Evolutionary conservation across 2,888 invertebrate genomes (phyloP).

Genomic region (Argynnis bischoffii): DNA sequence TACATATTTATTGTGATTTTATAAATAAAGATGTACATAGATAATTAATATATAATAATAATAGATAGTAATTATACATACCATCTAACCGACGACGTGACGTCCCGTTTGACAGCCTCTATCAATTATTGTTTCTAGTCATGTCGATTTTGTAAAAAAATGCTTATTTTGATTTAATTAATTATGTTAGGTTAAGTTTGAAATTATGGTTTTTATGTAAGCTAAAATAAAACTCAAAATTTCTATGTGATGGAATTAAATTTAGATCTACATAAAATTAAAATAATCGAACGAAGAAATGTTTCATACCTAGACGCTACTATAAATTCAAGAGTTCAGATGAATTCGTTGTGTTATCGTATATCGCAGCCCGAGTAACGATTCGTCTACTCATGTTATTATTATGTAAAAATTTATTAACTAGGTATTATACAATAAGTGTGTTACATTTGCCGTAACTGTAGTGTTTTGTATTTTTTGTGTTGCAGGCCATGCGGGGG

Average conservation of each 20-base stretch:
- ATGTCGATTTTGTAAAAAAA: conserved; percentile 1
- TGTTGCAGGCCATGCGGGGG: conserved; percentile 67
- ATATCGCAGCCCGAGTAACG: neutral
- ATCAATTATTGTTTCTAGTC: neutral
- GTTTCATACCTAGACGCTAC: neutral
- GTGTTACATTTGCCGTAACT: neutral
- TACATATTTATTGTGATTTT: no score
- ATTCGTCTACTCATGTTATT: neutral
- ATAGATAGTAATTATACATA: no score
- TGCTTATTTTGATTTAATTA: neutral
- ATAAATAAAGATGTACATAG: no score
- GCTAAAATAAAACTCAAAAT: neutral
- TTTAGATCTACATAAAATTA: neutral
- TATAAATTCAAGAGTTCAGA: neutral
- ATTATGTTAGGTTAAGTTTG: neutral
- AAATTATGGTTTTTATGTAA: neutral
- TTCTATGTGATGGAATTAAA: neutral
- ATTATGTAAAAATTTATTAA: conserved; percentile 7
- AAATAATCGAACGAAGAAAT: neutral
- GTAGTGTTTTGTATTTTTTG: neutral
- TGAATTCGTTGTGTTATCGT: neutral
- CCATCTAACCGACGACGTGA: no score
- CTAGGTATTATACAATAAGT: neutral
- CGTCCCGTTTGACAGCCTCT: neutral
- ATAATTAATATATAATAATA: no score